Base-by-base conservation (phyloP, 2,797 vertebrate species). In the Esox lucius region DNA sequence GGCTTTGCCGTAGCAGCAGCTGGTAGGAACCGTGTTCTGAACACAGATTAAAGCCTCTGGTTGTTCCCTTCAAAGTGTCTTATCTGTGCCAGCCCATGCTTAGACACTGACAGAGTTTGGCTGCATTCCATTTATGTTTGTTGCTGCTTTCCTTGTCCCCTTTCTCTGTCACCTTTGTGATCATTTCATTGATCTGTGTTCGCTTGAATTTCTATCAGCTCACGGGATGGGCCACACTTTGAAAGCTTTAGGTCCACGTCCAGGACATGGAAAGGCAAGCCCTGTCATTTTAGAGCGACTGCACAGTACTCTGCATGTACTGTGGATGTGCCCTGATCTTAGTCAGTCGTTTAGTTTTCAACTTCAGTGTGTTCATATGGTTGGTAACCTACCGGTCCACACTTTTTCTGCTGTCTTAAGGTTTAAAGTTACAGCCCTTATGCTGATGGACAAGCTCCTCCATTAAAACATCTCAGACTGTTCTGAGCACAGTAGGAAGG, bases 21-120 rank as follows among this genome's bases (percentile, higher is more conserved):
- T 28, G 71, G 68, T 72, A 46, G 35, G 24, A 46, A 15, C 59
- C 51, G 48, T 39, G 48, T 67, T 53, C 31, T 13, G 9, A 24
- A 46, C 39, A 24, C 49, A 71, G 74, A 78, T 53, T 59, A 70
- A 76, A 80, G n/a, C 2, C 64, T 71, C 80, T 42, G 64, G 65
- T 33, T 26, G 48, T 46, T 69, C 31, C 56, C 15, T 49, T 16
- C 51, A 26, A 31, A 74, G 68, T 13, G 51, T 66, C 24, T 71
- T 22, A 33, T 61, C 15, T 76, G 68, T 53, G 26, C 56, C 49
- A 15, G 64, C 28, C 56, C 70, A 62, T 16, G 15, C 33, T 67
- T 51, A 33, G 46, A 61, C 42, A 49, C 68, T 16, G 46, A 16
- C 12, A 26, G 42, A 48, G 68, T 26, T 49, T 15, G 22, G 24